A percentile compares a stretch with the other conserved stretches of the same genome.
phyloP scores from a whole-genome alignment of 2,113 vertebrate species.

The Nibea coibor region DNA sequence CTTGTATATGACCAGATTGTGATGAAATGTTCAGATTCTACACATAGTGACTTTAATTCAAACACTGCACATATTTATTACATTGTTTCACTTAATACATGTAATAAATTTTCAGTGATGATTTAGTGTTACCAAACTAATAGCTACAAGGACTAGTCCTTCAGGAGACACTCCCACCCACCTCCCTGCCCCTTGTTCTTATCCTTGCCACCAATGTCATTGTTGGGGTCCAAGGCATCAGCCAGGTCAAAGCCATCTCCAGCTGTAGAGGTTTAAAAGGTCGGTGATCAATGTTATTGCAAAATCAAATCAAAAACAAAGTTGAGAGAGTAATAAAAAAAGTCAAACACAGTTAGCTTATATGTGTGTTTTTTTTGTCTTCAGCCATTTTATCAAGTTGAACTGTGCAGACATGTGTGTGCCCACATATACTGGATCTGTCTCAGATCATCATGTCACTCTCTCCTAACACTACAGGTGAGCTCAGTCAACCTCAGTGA shows the following conservation, averaged over 20 bases:
- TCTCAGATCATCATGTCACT: neutral
- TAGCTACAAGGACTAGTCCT: neutral
- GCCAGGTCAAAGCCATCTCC: conserved; percentile 81
- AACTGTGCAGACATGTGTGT: neutral
- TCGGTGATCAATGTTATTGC: neutral
- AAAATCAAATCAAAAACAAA: neutral
- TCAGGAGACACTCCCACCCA: conserved; percentile 51
- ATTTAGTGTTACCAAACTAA: neutral
- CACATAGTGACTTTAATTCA: conserved; percentile 7
- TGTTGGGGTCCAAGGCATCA: conserved; percentile 88
- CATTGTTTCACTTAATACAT: neutral
- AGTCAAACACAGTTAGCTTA: neutral
- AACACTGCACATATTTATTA: neutral
- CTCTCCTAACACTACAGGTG: neutral
- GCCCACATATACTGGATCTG: neutral
- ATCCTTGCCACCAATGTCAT: conserved; percentile 79
- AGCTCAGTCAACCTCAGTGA: neutral
- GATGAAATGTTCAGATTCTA: neutral
- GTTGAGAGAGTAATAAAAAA: neutral
- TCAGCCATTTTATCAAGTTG: neutral
- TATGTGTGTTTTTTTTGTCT: neutral
- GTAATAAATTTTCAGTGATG: neutral
- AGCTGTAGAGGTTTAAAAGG: conserved; percentile 50
- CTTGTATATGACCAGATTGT: neutral
- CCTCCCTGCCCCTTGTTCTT: conserved; percentile 73